phyloP scores from a whole-genome alignment of 2,797 vertebrate genomes.

The Mycteria americana region DNA sequence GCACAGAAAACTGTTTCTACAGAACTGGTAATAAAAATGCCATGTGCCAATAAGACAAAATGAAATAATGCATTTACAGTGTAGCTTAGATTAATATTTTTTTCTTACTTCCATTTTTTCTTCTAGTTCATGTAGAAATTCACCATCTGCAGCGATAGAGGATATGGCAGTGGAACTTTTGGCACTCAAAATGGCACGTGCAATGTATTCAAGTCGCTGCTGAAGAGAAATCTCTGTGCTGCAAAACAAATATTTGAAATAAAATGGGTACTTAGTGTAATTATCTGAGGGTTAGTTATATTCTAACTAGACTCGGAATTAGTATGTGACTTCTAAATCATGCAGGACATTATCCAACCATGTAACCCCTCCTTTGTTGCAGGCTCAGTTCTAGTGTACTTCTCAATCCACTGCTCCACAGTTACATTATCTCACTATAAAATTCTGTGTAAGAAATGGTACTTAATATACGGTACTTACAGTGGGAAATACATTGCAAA shows the following conservation, averaged over 20 bases:
- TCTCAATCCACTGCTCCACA: not conserved
- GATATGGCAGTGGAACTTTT: slow-evolving; percentile 94
- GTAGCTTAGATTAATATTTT: not conserved
- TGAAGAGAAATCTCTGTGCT: slow-evolving; percentile 96
- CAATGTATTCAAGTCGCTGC: slow-evolving; percentile 94
- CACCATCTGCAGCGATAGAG: slow-evolving; percentile 91
- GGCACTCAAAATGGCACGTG: slow-evolving; percentile 94
- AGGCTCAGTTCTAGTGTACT: not conserved
- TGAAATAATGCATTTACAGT: not conserved
- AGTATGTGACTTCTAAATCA: not conserved
- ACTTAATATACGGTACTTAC: not conserved
- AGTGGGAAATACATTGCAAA: not conserved
- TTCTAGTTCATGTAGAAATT: slow-evolving; percentile 97
- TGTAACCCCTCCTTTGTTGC: not conserved
- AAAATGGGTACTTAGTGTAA: not conserved
- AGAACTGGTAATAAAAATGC: not conserved
- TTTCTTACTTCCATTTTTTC: slow-evolving; percentile 94
- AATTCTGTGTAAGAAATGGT: not conserved
- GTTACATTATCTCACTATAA: not conserved
- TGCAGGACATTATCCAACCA: not conserved
- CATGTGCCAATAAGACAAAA: not conserved
- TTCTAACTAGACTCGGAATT: not conserved
- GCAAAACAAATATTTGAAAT: slow-evolving; percentile 14
- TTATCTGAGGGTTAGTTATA: not conserved
- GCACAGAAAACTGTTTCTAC: not conserved